Evolutionary conservation across 2,113 vertebrate genomes (phyloP), one percentile per base, ranked within the genome.

Genomic region (Melanerpes formicivorus): DNA sequence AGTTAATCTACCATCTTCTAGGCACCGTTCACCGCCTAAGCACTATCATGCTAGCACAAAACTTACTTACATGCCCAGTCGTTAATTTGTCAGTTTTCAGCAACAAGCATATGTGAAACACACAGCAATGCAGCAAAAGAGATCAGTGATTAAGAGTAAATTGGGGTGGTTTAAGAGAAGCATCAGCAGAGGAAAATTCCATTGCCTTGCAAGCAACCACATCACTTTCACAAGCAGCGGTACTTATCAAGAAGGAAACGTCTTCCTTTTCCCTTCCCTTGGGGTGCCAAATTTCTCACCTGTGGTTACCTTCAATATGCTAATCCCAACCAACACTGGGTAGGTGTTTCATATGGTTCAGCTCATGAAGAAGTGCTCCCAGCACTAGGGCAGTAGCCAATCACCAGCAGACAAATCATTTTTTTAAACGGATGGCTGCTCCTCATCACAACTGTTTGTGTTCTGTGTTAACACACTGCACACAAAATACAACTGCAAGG

Each of bases 171-270:
- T 94, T 96, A 93, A 82, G 72, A 74, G 84, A 96, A 95, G 27
- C 78, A 91, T 90, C 87, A 82, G 76, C 56, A 86, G 76, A 96
- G 96, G 95, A 97, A 98, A 97, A 97, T 96, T 95, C 94, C 95
- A 97, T 54, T 88, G 87, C 80, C 90, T 84, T 84, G 64, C 87
- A 83, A 93, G 32, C 32, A 62, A 23, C 5, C n/a, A 32, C 60
- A 32, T 44, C 87, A 88, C 80, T 86, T 66, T 83, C 74, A 32
- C 26, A 58, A 91, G 76, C 78, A 93, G 22, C 27, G 74, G 73
- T 71, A 94, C 64, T 67, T 72, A 60, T 81, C 4, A 6, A 19
- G 52, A 75, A 93, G 83, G 50, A 93, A 84, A 70, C 0, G 0
- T 21, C 62, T 70, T 32, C 3, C 48, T 65, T 73, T 55, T 21